Percentiles rank a stretch among this genome's conserved stretches.
Conservation (phyloP, 1,140 invertebrate species). For the honey bee (Apis mellifera) region DNA sequence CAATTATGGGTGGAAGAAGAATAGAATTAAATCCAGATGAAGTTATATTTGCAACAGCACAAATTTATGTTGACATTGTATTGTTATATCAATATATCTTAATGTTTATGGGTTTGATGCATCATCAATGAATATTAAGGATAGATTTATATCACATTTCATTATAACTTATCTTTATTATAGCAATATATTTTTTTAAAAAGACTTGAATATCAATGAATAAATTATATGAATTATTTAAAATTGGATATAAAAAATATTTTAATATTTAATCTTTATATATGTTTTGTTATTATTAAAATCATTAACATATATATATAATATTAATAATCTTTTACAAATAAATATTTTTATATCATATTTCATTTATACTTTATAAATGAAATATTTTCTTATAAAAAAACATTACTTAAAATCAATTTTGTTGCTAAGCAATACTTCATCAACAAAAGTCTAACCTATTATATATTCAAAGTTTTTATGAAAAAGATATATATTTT, state of each 20-base stretch:
- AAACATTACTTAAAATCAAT: not conserved
- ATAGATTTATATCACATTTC: not conserved
- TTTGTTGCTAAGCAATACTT: constrained; percentile 28
- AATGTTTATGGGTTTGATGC: constrained; percentile 57
- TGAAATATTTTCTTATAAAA: not conserved
- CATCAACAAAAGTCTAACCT: constrained; percentile 24
- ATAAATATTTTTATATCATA: not conserved
- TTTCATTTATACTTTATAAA: not conserved
- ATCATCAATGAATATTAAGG: constrained; percentile 10
- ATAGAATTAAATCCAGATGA: constrained; percentile 85
- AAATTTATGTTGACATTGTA: constrained; percentile 85
- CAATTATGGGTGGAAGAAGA: constrained; percentile 85
- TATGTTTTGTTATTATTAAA: not conserved
- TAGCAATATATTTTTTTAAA: constrained; percentile 1
- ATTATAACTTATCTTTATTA: not conserved
- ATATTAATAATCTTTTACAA: not conserved
- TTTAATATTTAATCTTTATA: not conserved
- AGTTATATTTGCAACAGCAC: constrained; percentile 84
- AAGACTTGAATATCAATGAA: not conserved
- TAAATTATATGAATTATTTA: not conserved
- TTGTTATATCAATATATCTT: constrained; percentile 86
- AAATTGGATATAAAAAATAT: not conserved
- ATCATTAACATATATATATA: not conserved
- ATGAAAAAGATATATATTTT: not conserved
- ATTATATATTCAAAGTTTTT: not conserved